These are phyloP conservation scores for Agonopterix alstromeriana DNA, from an alignment of 2,888 invertebrate species.

Conservation along the genomic window DNA sequence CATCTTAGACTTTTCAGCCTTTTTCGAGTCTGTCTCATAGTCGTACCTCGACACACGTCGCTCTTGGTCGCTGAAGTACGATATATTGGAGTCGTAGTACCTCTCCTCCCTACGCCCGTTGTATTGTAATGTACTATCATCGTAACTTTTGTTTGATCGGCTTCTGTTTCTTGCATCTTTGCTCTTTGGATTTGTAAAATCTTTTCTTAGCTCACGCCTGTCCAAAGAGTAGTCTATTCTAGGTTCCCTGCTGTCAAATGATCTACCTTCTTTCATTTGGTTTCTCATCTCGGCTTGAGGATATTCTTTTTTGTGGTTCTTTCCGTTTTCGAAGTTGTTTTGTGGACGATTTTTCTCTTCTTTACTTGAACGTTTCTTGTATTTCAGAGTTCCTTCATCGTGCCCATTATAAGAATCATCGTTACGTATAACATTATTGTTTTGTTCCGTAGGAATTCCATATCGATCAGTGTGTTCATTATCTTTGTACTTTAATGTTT, in stretches of 20 bases:
- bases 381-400: constrained; percentile 67
- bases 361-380: constrained; percentile 59
- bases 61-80: constrained; percentile 66
- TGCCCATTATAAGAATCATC: constrained; percentile 58
- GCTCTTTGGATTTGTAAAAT: constrained; percentile 49
- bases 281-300: constrained; percentile 55
- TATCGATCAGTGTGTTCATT: constrained; percentile 62
- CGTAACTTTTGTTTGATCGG: constrained; percentile 58
- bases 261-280: constrained; percentile 46
- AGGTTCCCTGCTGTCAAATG: constrained; percentile 52
- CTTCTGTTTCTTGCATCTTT: constrained; percentile 46
- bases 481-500: constrained; percentile 69
- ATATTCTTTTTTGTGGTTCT: constrained; percentile 52
- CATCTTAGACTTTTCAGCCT: constrained; percentile 70
- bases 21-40: constrained; percentile 72
- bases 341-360: constrained; percentile 57
- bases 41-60: constrained; percentile 59
- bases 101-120: constrained; percentile 62
- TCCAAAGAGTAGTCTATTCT: constrained; percentile 68
- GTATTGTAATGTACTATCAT: constrained; percentile 61
- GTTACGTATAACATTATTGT: constrained; percentile 50
- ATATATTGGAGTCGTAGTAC: constrained; percentile 66
- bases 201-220: constrained; percentile 55
- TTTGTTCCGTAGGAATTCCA: constrained; percentile 60
- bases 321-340: constrained; percentile 47